Conservation (phyloP, 2,888 invertebrate genomes). For the Apantesis nais region DNA sequence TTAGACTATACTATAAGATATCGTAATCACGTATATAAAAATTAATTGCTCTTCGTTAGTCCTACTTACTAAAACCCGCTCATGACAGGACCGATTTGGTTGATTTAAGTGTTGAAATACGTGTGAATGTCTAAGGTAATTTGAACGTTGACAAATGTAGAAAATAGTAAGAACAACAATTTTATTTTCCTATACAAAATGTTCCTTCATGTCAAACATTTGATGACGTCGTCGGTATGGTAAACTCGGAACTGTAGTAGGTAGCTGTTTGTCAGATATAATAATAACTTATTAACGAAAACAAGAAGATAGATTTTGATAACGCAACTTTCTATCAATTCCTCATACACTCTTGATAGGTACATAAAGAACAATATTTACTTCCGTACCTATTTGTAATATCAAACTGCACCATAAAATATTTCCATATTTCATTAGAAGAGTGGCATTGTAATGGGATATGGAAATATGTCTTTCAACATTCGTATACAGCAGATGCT, state of each 20-base stretch:
- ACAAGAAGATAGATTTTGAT: not conserved
- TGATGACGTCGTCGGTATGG: too few species aligned
- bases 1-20: too few species aligned
- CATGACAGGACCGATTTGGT: too few species aligned
- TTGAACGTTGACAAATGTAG: too few species aligned
- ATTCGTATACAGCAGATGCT: slow-evolving; percentile 14
- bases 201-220: too few species aligned
- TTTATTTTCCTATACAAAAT: too few species aligned
- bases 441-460: slow-evolving; percentile 1
- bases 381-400: not conserved
- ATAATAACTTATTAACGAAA: not conserved
- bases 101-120: too few species aligned
- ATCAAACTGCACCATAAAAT: not conserved
- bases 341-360: not conserved
- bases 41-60: too few species aligned
- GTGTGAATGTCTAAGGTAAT: too few species aligned
- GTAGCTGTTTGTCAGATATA: not conserved
- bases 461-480: slow-evolving; percentile 11
- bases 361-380: not conserved
- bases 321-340: not conserved
- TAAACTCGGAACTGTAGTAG: not conserved
- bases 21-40: too few species aligned
- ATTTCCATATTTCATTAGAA: slow-evolving; percentile 14
- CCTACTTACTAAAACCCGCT: too few species aligned
- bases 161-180: too few species aligned